phyloP scores from a whole-genome alignment of 2,113 vertebrate species.

The Corythaixoides concolor region DNA sequence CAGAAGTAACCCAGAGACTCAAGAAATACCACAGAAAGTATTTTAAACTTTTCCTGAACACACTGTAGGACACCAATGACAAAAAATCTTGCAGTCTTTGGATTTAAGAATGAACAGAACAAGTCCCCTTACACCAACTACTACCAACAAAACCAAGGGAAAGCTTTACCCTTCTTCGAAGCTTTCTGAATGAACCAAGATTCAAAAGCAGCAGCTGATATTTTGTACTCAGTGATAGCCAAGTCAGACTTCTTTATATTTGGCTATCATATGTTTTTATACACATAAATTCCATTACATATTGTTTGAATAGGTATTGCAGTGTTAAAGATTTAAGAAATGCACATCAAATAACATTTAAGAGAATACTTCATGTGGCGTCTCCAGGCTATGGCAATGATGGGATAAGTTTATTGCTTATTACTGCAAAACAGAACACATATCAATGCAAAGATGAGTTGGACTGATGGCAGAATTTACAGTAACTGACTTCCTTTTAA shows the following conservation, averaged over 20 bases:
- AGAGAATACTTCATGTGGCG: background rate
- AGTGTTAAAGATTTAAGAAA: background rate
- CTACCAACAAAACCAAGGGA: background rate
- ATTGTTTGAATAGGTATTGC: background rate
- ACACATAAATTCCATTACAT: background rate
- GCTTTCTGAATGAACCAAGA: background rate
- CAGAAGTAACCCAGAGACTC: constrained; percentile 35
- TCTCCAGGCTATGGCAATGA: background rate
- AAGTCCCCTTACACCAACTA: background rate
- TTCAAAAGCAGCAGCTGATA: background rate
- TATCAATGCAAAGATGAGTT: background rate
- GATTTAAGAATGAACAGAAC: background rate
- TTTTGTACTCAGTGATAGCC: background rate
- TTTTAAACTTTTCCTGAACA: background rate
- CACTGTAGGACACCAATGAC: background rate
- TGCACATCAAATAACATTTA: background rate
- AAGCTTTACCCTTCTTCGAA: background rate
- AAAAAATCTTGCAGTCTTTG: background rate
- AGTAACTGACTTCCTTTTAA: background rate
- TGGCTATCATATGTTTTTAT: background rate
- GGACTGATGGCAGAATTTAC: background rate
- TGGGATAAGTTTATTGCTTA: background rate
- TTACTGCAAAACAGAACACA: background rate
- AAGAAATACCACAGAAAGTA: background rate
- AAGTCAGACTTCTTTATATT: background rate